Conservation (phyloP, 1,140 invertebrate species). For the Vanessa tameamea region DNA sequence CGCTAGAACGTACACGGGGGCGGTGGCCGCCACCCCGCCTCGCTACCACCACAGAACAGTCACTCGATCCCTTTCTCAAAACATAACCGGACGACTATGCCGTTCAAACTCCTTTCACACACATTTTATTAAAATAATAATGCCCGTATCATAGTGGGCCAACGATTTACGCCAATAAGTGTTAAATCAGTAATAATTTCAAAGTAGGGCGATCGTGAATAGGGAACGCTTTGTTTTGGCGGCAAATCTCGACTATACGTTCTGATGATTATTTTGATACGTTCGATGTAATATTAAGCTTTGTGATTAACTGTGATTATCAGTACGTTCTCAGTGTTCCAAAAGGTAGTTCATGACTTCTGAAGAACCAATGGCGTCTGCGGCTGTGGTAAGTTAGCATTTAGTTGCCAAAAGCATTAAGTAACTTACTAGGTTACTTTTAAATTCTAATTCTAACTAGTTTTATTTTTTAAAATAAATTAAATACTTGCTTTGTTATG, state of each 20-base stretch:
- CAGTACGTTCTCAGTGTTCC: conserved; percentile 23
- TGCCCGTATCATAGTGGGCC: background rate
- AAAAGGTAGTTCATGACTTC: conserved; percentile 50
- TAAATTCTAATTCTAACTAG: background rate
- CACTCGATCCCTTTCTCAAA: conserved; percentile 74
- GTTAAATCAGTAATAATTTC: background rate
- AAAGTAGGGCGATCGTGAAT: background rate
- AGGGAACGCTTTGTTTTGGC: conserved; percentile 23
- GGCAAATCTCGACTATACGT: conserved; percentile 26
- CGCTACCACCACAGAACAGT: conserved; percentile 58
- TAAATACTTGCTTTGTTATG: no score
- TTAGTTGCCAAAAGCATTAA: conserved; percentile 1
- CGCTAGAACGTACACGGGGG: conserved; percentile 51
- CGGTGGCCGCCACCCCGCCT: conserved; percentile 57
- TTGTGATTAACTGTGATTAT: conserved; percentile 15
- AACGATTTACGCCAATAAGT: conserved; percentile 1
- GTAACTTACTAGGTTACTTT: background rate
- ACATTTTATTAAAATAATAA: conserved; percentile 14
- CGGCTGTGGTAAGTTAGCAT: conserved; percentile 59
- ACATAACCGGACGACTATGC: conserved; percentile 74
- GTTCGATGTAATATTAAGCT: background rate
- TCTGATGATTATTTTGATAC: background rate
- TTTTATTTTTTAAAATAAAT: background rate
- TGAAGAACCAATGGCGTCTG: conserved; percentile 56
- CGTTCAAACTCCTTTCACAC: conserved; percentile 31